phyloP scores from a whole-genome alignment of 2,888 invertebrate genomes.

The Epinotia bilunana region DNA sequence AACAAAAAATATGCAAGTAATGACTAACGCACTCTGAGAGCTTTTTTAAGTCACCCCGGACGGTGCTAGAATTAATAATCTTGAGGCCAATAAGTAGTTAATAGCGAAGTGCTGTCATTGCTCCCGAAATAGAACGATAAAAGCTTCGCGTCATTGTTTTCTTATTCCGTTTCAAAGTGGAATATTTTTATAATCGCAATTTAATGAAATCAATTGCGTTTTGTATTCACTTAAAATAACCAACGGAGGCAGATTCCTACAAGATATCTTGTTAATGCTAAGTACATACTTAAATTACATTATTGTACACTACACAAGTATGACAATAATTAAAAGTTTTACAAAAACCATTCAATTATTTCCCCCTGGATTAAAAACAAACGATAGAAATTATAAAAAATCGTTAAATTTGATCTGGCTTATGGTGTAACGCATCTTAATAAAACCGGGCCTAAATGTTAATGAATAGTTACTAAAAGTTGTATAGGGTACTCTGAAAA shows the following conservation, averaged over 20 bases:
- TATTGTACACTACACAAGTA: not conserved
- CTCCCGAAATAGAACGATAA: conserved; percentile 35
- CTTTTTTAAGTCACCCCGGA: conserved; percentile 75
- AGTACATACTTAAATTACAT: not conserved
- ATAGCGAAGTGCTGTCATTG: conserved; percentile 57
- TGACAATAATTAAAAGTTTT: too few species aligned
- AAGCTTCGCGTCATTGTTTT: conserved; percentile 43
- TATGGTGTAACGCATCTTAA: too few species aligned
- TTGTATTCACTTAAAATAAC: not conserved
- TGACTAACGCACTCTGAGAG: conserved; percentile 78
- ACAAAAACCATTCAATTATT: too few species aligned
- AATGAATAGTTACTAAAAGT: not conserved
- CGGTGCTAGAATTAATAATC: conserved; percentile 78
- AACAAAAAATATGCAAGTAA: conserved; percentile 84
- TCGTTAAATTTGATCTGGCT: too few species aligned
- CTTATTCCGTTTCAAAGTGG: conserved; percentile 10
- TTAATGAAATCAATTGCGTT: not conserved
- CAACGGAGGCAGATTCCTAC: not conserved
- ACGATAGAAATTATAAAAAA: too few species aligned
- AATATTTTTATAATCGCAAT: not conserved
- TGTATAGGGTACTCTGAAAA: not conserved
- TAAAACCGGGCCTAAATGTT: too few species aligned
- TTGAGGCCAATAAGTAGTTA: conserved; percentile 50
- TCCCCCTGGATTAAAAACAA: too few species aligned
- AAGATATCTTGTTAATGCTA: not conserved